Percentiles rank a stretch among this genome's conserved stretches.
phyloP scores from a whole-genome alignment of 1,140 invertebrate genomes.

The Mycetomoellerius zeteki region DNA sequence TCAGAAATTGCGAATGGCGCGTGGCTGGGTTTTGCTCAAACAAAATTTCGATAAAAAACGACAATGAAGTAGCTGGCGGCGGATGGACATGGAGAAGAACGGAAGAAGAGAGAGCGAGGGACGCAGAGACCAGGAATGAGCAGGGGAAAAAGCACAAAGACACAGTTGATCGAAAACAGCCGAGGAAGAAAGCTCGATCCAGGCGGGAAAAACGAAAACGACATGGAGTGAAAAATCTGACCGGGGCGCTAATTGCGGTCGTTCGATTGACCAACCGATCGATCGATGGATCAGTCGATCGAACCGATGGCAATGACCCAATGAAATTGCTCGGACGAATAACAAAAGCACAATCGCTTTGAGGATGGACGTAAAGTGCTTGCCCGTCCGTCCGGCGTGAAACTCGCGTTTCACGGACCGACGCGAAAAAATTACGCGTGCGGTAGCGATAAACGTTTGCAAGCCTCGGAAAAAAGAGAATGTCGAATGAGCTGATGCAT shows the following conservation, averaged over 20 bases:
- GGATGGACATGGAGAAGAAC: neutral
- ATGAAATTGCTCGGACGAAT: constrained; percentile 71
- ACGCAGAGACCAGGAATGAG: constrained; percentile 24
- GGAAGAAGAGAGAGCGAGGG: neutral
- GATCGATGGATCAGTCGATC: constrained; percentile 24
- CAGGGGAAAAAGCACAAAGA: constrained; percentile 41
- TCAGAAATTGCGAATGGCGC: constrained; percentile 55
- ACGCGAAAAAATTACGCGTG: constrained; percentile 51
- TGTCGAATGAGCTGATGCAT: constrained; percentile 36
- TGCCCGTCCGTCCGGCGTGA: constrained; percentile 35
- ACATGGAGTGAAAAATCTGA: constrained; percentile 43
- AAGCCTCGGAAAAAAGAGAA: neutral
- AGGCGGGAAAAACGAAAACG: constrained; percentile 16
- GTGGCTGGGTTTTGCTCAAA: constrained; percentile 37
- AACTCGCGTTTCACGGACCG: constrained; percentile 58
- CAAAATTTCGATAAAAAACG: constrained; percentile 54
- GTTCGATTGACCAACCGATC: constrained; percentile 29
- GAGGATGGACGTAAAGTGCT: constrained; percentile 53
- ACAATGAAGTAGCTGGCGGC: constrained; percentile 17
- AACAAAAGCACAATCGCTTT: constrained; percentile 73
- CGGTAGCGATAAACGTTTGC: constrained; percentile 22
- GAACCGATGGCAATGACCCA: constrained; percentile 36
- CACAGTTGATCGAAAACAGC: constrained; percentile 46
- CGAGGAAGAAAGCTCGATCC: constrained; percentile 21
- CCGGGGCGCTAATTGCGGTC: constrained; percentile 69